Base-by-base conservation (phyloP, 2,797 vertebrate genomes). In the Channa striata region DNA sequence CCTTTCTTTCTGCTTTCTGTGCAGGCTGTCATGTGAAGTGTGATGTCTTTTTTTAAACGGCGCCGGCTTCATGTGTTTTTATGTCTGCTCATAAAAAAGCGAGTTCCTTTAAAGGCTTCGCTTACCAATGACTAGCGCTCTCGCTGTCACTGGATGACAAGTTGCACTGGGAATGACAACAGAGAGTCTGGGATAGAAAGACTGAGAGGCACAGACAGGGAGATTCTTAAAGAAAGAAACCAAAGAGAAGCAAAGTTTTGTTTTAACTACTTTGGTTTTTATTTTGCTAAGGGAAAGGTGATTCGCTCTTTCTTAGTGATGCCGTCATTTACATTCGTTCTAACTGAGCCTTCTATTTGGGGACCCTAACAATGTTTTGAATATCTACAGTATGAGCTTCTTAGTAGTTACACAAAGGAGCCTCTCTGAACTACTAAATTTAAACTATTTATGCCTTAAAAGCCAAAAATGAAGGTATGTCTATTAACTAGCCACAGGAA, bases 1-100 rank as follows among this genome's bases (percentile, higher is more conserved):
- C 43, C 56, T 56, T 19, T 69, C 60, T 64, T 37, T 75, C 59
- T 64, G 52, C 80, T 30, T 73, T 78, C 81, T 77, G 82, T 78
- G 30, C 66, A 64, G 62, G 77, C 80, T 71, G 78, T 77, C 85
- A 76, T 62, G 67, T 61, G 66, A 86, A 76, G 79, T 77, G 70
- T 72, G 72, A 88, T 89, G 78, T 82, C 76, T 85, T 84, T 30
- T 87, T 84, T 85, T 83, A 91, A 83, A 46, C n/a, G 57, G 74
- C 48, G 42, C 67, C 43, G 14, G 76, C 72, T 78, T 78, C 70
- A 62, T 82, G 74, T 66, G 56, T 86, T 88, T 91, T 90, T 85
- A 87, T 89, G 80, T 72, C 48, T 86, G 62, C 73, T 81, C 79
- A 59, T 86, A 69, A 83, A 90, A 77, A 78, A 68, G 66, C 39